These are phyloP conservation scores for Pseudococcus viburni DNA, from an alignment of 2,888 invertebrate genomes.

Conservation along the genomic window DNA sequence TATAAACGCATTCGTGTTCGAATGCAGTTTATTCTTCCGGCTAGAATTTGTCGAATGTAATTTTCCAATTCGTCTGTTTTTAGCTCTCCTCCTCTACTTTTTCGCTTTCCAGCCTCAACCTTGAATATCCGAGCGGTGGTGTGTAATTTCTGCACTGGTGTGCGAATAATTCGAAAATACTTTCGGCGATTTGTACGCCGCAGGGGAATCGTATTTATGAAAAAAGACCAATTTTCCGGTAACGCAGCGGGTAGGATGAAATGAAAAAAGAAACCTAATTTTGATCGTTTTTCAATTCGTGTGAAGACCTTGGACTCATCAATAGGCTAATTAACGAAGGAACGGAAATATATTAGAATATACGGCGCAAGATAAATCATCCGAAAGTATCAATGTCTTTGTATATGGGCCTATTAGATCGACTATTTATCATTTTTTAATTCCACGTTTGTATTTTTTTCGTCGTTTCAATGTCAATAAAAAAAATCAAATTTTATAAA, in stretches of 20 bases:
- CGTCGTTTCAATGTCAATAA: too few species aligned
- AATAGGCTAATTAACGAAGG: not conserved
- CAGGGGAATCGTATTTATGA: not conserved
- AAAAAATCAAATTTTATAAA: too few species aligned
- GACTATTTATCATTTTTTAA: not conserved
- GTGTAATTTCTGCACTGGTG: not conserved
- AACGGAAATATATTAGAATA: not conserved
- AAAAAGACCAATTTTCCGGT: not conserved
- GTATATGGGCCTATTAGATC: not conserved
- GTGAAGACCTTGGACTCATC: not conserved
- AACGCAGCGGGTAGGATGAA: not conserved
- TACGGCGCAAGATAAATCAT: not conserved
- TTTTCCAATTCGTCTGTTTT: not conserved
- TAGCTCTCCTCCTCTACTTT: not conserved
- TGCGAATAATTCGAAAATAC: not conserved
- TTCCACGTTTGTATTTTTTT: too few species aligned
- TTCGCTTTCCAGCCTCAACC: not conserved
- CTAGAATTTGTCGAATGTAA: not conserved
- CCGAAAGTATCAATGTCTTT: not conserved
- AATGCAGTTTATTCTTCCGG: conserved; percentile 9
- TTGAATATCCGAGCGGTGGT: not conserved
- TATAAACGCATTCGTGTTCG: not conserved
- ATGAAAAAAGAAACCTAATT: not conserved
- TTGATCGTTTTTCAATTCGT: not conserved
- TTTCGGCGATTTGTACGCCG: not conserved